These are phyloP conservation scores for Littorina saxatilis DNA, from an alignment of 1,140 invertebrate species.

Conservation along the genomic window DNA sequence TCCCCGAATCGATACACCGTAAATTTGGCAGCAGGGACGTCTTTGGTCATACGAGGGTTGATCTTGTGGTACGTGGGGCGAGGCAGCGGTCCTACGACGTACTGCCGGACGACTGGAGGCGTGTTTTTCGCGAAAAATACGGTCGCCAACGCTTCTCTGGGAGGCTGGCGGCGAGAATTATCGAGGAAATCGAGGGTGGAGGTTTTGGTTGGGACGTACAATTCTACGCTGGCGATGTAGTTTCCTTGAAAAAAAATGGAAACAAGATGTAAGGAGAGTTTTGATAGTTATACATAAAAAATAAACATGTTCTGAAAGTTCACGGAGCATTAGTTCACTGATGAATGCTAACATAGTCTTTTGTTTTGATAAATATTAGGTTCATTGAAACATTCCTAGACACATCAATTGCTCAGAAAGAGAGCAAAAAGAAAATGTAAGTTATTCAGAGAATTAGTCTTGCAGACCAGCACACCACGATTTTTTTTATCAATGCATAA, in stretches of 20 bases:
- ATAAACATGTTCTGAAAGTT: too few species aligned
- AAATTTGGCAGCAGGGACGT: conserved; percentile 4
- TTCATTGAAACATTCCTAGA: too few species aligned
- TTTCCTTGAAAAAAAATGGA: neutral
- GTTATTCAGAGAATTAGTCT: too few species aligned
- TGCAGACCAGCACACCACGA: too few species aligned
- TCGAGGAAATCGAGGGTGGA: conserved; percentile 51
- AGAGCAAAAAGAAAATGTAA: too few species aligned
- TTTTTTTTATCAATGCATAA: too few species aligned
- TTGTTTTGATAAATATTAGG: too few species aligned
- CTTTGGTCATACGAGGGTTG: conserved; percentile 43
- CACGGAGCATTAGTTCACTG: too few species aligned
- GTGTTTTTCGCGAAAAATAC: conserved; percentile 49
- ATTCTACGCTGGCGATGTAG: conserved; percentile 38
- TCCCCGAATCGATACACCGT: neutral
- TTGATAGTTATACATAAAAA: too few species aligned
- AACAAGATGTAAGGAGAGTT: too few species aligned
- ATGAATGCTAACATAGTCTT: too few species aligned
- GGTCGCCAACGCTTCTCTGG: conserved; percentile 59
- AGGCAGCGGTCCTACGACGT: conserved; percentile 59
- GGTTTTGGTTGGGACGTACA: conserved; percentile 41
- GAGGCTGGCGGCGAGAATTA: conserved; percentile 37
- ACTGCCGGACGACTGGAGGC: conserved; percentile 57
- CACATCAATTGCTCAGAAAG: too few species aligned
- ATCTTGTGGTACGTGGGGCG: conserved; percentile 35